Evolutionary conservation across 2,113 vertebrate genomes (phyloP), one percentile per base, ranked within the genome.

Genomic region (Craseonycteris thonglongyai): DNA sequence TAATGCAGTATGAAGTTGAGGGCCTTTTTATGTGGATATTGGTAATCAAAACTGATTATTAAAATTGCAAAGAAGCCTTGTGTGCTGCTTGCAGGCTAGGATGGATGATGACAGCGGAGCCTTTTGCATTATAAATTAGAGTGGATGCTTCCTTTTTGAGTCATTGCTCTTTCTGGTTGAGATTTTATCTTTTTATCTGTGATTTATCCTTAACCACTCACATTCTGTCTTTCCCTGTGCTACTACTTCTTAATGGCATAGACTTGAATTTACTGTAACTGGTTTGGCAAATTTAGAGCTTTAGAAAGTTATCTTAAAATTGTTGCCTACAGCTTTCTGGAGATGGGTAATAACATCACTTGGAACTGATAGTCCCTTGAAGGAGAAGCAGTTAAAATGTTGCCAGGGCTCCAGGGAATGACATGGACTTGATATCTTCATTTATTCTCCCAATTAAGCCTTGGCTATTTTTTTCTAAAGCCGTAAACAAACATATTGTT

Each of bases 121-220:
- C 49, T 84, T 94, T 65, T 90, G 85, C 93, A 88, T 94, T 88
- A 69, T 88, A 85, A 92, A 94, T 78, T 86, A 84, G 80, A 58
- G 78, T 16, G 47, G 19, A 56, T 63, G 54, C 16, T 86, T n/a
- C 26, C 3, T 69, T 83, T 82, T 85, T 47, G 79, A 93, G 80
- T 66, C 92, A n/a, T 65, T 47, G 47, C 80, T 89, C 84, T 85
- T 80, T 78, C 56, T 30, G 49, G 12, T 85, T 91, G 91, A 49
- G 94, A 93, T 93, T 93, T 74, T 89, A 59, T 94, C 79, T 91
- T 91, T 91, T 51, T 69, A 78, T 68, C 66, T n/a, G 14, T 81
- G 58, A 81, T 95, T 95, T 96, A 86, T 95, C 10, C 28, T 78
- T 96, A 71, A 4, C 33, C 38, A 58, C 51, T 84, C 59, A 38